Evolutionary conservation across 2,797 vertebrate genomes (phyloP).

Genomic region (Channallabes apus): DNA sequence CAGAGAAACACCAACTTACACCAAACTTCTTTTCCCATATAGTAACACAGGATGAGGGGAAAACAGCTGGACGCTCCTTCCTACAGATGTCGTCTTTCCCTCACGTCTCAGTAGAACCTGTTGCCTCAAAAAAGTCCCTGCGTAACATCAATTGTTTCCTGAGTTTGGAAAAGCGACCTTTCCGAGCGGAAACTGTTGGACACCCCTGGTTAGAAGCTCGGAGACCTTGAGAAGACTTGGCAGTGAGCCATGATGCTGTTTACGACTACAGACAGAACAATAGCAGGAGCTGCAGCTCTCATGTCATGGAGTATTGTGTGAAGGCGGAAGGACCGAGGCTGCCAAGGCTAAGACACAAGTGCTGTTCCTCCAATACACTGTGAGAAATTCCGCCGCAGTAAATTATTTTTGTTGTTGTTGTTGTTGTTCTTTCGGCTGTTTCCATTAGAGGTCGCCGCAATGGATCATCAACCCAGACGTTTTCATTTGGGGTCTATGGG

Average conservation of each 20-base stretch:
- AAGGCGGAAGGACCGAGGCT: constrained; percentile 53
- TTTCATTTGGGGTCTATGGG: no score
- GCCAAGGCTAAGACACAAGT: constrained; percentile 4
- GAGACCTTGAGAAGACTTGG: constrained; percentile 60
- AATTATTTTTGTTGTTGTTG: background rate
- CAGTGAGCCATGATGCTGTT: constrained; percentile 57
- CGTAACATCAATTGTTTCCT: constrained; percentile 75
- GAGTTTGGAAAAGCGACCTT: constrained; percentile 64
- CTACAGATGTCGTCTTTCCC: constrained; percentile 54
- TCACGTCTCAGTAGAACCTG: constrained; percentile 31
- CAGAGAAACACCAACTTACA: constrained; percentile 55
- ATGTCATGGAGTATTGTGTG: constrained; percentile 44
- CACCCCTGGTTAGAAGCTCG: constrained; percentile 58
- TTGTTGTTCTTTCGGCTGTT: no score
- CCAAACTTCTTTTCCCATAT: constrained; percentile 42
- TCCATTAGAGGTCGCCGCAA: no score
- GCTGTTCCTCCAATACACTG: constrained; percentile 1
- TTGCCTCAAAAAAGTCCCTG: constrained; percentile 51
- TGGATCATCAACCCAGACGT: no score
- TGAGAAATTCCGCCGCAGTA: background rate
- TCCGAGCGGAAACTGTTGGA: constrained; percentile 69
- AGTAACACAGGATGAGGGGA: constrained; percentile 69
- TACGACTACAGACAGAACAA: constrained; percentile 59
- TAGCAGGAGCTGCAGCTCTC: constrained; percentile 51
- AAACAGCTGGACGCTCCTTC: constrained; percentile 64